Base-by-base conservation (phyloP, 1,140 invertebrate genomes). In the Drosophila ficusphila region DNA sequence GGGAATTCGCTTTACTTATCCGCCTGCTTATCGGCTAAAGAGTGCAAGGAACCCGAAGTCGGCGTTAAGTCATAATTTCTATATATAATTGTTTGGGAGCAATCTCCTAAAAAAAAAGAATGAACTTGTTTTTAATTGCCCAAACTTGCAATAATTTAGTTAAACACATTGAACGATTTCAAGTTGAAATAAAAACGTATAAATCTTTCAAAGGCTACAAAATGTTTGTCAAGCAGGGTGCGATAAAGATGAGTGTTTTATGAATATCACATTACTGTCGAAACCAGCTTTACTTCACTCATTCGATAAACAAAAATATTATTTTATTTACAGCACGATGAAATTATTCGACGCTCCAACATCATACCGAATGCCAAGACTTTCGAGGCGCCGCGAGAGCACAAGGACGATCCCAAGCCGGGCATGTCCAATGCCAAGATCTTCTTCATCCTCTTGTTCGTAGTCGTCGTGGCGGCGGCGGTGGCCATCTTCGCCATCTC, bases 351-450 rank as follows among this genome's bases (percentile, higher is more conserved):
- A 73, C 93, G 96, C 76, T 94, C 95, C 1, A 93, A 95, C 21
- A 96, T 96, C 70, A 92, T 96, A 31, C 97, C 97, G 52, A 96
- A 95, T 49, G 97, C 97, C 9, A 93, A 94, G 7, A 94, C 94
- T 42, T 97, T 96, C 89, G 96, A 97, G 91, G 93, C 96, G 39
- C 97, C 96, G 6, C 93, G 97, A 90, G 97, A 98, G 86, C 96
- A 97, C 79, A 92, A 97, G 1, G 97, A 98, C 7, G 98, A 99
- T 92, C 93, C 94, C 0, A 97, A 98, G 81, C 95, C 96, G 2
- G 93, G 95, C 11, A 93, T 96, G 92, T 96, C 96, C 14, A 97
- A 97, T 18, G 93, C 97, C 25, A 98, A 98, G 92, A 95, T 98
- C 46, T 97, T 99, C 91, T 92, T 98, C 2, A 93, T 97, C 19